Percentiles rank a stretch among this genome's conserved stretches.
Evolutionary conservation across 1,140 invertebrate species (phyloP).

Genomic region (Ooceraea biroi): DNA sequence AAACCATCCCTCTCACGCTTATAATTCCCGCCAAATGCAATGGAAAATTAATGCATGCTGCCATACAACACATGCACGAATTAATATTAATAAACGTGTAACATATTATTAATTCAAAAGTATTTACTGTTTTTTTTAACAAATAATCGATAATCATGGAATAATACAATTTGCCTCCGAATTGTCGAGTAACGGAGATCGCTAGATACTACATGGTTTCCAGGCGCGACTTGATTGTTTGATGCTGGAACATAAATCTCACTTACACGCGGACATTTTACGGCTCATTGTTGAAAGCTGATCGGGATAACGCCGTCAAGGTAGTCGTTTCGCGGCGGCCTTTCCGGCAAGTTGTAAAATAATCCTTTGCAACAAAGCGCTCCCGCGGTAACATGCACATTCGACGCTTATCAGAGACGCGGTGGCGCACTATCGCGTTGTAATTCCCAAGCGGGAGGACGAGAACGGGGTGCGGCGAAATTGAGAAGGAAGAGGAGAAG

Average conservation of each 20-base stretch:
- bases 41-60: background rate
- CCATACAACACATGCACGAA: no score
- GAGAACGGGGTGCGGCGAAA: background rate
- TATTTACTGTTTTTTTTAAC: background rate
- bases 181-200: background rate
- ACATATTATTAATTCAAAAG: background rate
- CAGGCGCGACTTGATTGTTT: background rate
- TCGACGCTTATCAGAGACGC: slow-evolving; percentile 46
- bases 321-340: background rate
- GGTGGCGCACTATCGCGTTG: slow-evolving; percentile 39
- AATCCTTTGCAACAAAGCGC: slow-evolving; percentile 29
- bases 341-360: slow-evolving; percentile 7
- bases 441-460: slow-evolving; percentile 37
- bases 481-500: slow-evolving; percentile 25
- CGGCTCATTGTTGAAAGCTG: background rate
- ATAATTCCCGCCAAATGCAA: background rate
- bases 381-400: slow-evolving; percentile 18
- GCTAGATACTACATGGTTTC: background rate
- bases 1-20: background rate
- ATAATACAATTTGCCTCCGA: background rate
- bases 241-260: background rate
- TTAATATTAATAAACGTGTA: background rate
- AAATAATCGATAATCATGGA: no score
- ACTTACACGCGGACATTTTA: background rate
- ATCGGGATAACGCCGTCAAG: background rate